Percentiles rank a stretch among this genome's conserved stretches.
Conservation (phyloP, 2,113 vertebrate species). For the Leptodactylus fuscus region DNA sequence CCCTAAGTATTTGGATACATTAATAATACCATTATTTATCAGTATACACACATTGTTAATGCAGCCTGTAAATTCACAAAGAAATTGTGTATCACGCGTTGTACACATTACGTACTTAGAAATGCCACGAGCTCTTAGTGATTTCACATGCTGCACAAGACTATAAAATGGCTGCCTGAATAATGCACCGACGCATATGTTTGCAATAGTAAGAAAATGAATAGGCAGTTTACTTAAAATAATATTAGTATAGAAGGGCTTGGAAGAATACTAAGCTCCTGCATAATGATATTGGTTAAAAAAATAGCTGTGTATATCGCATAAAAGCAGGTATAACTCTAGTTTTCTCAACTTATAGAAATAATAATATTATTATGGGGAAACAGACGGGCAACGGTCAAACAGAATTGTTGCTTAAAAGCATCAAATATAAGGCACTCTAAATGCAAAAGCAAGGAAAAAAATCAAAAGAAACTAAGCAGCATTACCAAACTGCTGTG, state of each 20-base stretch:
- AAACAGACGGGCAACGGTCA: slow-evolving; percentile 80
- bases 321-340: slow-evolving; percentile 72
- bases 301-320: slow-evolving; percentile 77
- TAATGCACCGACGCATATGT: background rate
- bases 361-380: slow-evolving; percentile 78
- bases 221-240: slow-evolving; percentile 3
- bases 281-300: slow-evolving; percentile 67
- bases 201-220: background rate
- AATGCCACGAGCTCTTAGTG: background rate
- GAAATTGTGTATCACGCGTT: background rate
- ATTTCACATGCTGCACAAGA: background rate
- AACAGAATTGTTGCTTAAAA: slow-evolving; percentile 86
- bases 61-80: background rate
- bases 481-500: slow-evolving; percentile 75
- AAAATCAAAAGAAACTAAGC: slow-evolving; percentile 63
- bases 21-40: background rate
- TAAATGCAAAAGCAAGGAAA: slow-evolving; percentile 92
- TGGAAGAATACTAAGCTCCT: slow-evolving; percentile 72
- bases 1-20: background rate
- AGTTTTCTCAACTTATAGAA: slow-evolving; percentile 68
- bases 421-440: slow-evolving; percentile 99
- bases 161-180: background rate
- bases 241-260: slow-evolving; percentile 71
- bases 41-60: background rate
- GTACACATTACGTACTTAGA: background rate